Evolutionary conservation across 2,888 invertebrate genomes (phyloP).

Genomic region (Belgica antarctica): DNA sequence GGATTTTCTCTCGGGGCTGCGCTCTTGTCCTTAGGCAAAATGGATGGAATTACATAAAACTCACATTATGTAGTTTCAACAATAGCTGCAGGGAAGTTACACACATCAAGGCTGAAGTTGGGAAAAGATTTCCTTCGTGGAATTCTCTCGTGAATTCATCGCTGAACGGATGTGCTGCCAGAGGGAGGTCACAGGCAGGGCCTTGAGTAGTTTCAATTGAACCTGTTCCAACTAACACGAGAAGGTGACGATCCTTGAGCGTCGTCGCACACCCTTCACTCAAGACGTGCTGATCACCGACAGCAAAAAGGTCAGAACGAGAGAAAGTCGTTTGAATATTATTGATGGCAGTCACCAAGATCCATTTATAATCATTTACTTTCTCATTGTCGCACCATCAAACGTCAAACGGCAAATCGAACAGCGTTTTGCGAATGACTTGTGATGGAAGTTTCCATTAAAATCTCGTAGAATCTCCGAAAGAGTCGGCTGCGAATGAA

Average conservation of each 20-base stretch:
- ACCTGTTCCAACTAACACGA: too few species aligned
- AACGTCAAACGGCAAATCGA: background rate
- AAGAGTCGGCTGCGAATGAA: background rate
- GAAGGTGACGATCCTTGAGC: background rate
- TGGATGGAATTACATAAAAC: constrained; percentile 14
- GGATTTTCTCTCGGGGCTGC: background rate
- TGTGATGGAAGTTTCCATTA: constrained; percentile 18
- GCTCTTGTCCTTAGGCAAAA: background rate
- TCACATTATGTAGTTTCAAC: constrained; percentile 21
- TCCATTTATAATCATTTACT: constrained; percentile 33
- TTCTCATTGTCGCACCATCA: background rate
- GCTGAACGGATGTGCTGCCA: too few species aligned
- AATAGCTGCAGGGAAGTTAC: background rate
- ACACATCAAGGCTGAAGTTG: background rate
- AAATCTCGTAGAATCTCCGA: background rate
- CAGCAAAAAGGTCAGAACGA: background rate
- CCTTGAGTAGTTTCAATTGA: too few species aligned
- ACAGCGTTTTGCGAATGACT: background rate
- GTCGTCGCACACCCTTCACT: background rate
- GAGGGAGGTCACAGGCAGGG: too few species aligned
- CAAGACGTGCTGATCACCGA: background rate
- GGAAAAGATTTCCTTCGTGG: background rate
- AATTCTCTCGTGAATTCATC: background rate
- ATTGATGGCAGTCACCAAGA: constrained; percentile 24
- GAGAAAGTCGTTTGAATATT: background rate